Conservation (phyloP, 2,113 vertebrate species). For the Festucalex cinctus region DNA sequence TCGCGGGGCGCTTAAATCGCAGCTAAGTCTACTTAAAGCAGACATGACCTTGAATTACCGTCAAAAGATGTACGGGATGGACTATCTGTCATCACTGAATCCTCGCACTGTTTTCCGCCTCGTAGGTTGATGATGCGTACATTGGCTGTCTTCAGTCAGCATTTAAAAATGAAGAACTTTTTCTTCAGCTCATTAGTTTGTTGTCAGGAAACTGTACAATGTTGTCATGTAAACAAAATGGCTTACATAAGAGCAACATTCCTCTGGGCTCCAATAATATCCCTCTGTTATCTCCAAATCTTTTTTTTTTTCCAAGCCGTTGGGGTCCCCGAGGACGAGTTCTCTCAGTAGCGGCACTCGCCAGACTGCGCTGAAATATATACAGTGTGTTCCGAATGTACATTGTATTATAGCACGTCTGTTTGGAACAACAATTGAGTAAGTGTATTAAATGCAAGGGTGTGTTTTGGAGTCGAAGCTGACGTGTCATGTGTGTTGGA, state of each 20-base stretch:
- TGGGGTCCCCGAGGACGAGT: conserved; percentile 23
- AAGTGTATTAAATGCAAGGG: conserved; percentile 31
- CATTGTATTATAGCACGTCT: conserved; percentile 31
- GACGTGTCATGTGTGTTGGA: conserved; percentile 56
- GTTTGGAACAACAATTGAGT: not conserved
- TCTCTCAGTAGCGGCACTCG: conserved; percentile 25
- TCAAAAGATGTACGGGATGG: conserved; percentile 2
- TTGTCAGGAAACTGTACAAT: conserved; percentile 15
- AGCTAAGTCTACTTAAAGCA: conserved; percentile 1
- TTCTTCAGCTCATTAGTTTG: conserved; percentile 1
- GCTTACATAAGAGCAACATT: conserved; percentile 43
- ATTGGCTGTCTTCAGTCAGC: not conserved
- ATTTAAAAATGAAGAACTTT: not conserved
- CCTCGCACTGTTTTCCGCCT: not conserved
- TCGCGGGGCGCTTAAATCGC: conserved; percentile 1
- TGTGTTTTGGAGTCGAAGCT: conserved; percentile 33
- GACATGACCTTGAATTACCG: not conserved
- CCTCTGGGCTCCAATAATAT: conserved; percentile 49
- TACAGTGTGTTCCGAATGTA: conserved; percentile 17
- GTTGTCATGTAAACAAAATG: conserved; percentile 39
- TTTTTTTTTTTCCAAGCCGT: conserved; percentile 28
- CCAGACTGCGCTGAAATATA: conserved; percentile 26
- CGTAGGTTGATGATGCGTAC: not conserved
- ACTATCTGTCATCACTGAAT: not conserved
- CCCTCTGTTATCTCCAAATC: conserved; percentile 52